Evolutionary conservation across 2,888 invertebrate genomes (phyloP), one percentile per base, ranked within the genome.

Genomic region (Watsonalla binaria): DNA sequence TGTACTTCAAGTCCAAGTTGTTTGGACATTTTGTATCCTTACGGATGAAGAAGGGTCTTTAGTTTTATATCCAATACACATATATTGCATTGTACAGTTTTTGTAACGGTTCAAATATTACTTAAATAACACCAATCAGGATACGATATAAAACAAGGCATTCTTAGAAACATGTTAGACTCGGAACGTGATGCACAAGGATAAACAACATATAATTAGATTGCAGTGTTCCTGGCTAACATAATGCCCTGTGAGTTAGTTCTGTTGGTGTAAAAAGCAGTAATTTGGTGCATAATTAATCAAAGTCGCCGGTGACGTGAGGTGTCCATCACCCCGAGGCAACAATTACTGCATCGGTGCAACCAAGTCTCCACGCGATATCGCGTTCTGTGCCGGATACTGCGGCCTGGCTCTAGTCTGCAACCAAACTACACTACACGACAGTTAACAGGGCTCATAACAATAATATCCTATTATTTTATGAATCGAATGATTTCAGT

Each of bases 331-430:
- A 42, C 63, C 73, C 70, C 57, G 66, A 52, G 74, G 76, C 77
- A 62, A 67, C 68, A 74, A 83, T 82, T 74, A 81, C 63, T 72
- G 78, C 76, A 78, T 60, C 68, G 72, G 57, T 77, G 79, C 78
- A 78, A 55, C 64, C 52, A 37, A 9, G 37, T 13, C 51, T 63
- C 77, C 85, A 84, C 81, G 85, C 83, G 70, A 84, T 74, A 78
- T 84, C 78, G 84, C 82, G 84, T 84, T 72, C 60, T 65, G 64
- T 68, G 55, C 55, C 45, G n/a, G 35, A 5, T 59, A 49, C 55
- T 61, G 67, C 63, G 62, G 49, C 57, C 55, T 51, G 39, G 42
- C 37, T 52, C 46, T 6, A 11, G 42, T 42, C 11, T 42, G 42
- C 42, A 42, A 42, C 11, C 42, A 5, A 42, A 42, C 11, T 11